phyloP scores from a whole-genome alignment of 2,113 vertebrate genomes.

The Albula glossodonta region DNA sequence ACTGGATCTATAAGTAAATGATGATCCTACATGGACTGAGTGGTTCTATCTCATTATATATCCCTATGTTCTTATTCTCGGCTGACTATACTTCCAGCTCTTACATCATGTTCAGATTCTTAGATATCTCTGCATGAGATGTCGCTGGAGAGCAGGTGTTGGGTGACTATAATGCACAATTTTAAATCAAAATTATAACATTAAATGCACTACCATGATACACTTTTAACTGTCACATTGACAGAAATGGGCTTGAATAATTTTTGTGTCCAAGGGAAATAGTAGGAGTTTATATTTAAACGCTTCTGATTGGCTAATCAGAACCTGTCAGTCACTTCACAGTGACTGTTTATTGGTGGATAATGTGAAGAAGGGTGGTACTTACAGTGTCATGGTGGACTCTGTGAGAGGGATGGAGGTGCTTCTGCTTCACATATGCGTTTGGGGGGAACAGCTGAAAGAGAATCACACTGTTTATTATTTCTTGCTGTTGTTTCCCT shows the following conservation, averaged over 20 bases:
- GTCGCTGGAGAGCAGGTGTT: too few relatives aligned
- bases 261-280: not conserved
- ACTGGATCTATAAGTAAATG: too few relatives aligned
- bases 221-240: too few relatives aligned
- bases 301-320: not conserved
- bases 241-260: not conserved
- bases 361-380: not conserved
- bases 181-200: too few relatives aligned
- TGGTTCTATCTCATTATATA: too few relatives aligned
- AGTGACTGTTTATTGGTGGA: not conserved
- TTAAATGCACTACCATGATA: too few relatives aligned
- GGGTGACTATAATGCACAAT: too few relatives aligned
- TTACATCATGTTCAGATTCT: not conserved
- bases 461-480: not conserved
- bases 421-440: slow-evolving; percentile 22
- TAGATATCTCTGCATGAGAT: not conserved
- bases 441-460: slow-evolving; percentile 5
- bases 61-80: too few relatives aligned
- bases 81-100: not conserved
- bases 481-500: too few relatives aligned
- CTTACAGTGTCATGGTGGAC: slow-evolving; percentile 21
- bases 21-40: too few relatives aligned
- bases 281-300: not conserved
- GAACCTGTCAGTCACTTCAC: not conserved
- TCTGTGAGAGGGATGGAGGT: not conserved